phyloP scores from a whole-genome alignment of 2,113 vertebrate genomes.

The Aphyosemion australe region DNA sequence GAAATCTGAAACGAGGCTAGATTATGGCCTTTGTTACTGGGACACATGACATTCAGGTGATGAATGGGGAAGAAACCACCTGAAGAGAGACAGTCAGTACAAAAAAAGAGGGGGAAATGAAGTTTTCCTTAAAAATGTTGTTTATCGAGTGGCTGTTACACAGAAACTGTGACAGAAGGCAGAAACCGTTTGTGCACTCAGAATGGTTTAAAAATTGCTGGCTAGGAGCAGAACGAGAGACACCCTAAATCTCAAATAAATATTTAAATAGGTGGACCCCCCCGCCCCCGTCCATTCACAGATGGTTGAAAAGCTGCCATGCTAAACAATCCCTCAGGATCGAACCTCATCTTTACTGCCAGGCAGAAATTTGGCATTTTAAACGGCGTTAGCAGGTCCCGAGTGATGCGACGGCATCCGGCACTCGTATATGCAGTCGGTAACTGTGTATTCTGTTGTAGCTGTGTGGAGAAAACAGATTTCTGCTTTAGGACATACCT shows the following conservation, averaged over 20 bases:
- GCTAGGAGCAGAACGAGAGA: constrained; percentile 31
- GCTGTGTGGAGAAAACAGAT: not conserved
- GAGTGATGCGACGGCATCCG: constrained; percentile 40
- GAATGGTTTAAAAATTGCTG: constrained; percentile 16
- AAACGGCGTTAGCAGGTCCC: constrained; percentile 49
- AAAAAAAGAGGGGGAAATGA: too few relatives aligned
- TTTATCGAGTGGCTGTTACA: not conserved
- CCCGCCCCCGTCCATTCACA: constrained; percentile 44
- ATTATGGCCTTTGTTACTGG: too few relatives aligned
- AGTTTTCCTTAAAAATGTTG: not conserved
- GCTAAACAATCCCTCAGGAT: constrained; percentile 65
- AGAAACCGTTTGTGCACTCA: constrained; percentile 22
- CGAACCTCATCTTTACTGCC: constrained; percentile 54
- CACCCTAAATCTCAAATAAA: constrained; percentile 59
- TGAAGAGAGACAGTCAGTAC: too few relatives aligned
- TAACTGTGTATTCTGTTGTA: not conserved
- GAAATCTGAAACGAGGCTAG: too few relatives aligned
- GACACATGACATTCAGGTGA: too few relatives aligned
- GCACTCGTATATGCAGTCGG: constrained; percentile 28
- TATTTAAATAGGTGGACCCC: constrained; percentile 46
- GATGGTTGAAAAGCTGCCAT: constrained; percentile 70
- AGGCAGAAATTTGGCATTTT: constrained; percentile 68
- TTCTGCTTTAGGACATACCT: not conserved
- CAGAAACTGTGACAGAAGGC: constrained; percentile 6
- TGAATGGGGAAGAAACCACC: too few relatives aligned